Base-by-base conservation (phyloP, 1,140 invertebrate genomes). In the Aphelinus atriplicis region DNA sequence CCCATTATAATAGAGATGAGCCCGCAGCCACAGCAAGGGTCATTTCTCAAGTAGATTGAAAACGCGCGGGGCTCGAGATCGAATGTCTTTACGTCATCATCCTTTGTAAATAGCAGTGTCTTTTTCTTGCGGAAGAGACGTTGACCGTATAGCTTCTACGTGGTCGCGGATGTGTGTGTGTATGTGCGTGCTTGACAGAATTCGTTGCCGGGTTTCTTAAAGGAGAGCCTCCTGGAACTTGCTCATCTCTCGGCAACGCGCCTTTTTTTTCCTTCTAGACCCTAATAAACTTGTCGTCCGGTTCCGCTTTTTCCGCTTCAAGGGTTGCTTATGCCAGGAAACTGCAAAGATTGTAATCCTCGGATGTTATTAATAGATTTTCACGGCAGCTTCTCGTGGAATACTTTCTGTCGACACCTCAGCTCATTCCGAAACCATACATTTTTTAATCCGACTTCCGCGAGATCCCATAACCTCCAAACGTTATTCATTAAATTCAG, bases 131-230 rank as follows among this genome's bases (percentile, higher is more conserved):
- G 47, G 63, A 60, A 71, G 47, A 63, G 70, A 72, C n/a, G 45
- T 55, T 56, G 62, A 56, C 70, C 62, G 61, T 57, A 57, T 26
- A 56, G 51, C 55, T 58, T 42, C 26, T 57, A 63, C 57, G 60
- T 10, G 10, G 43, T 46, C 5, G 61, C 46, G 10, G 9, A 10
- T 63, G 7, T 4, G 7, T 4, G 10, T 47, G 43, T 46, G 43
- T 6, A 4, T 46, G 46, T 63, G 64, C 42, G 6, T 66, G 63
- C 63, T 47, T 26, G 43, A 71, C 63, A 64, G 69, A 75, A 60
- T 78, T 77, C 67, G 56, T 76, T 60, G 48, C 63, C 62, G 65
- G 70, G 69, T 79, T 81, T 46, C 81, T 82, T 82, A 81, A 81
- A 81, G 79, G 75, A 75, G 77, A 80, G 66, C 76, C 74, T 77